phyloP scores from a whole-genome alignment of 2,113 vertebrate species.

The Nerophis ophidion region DNA sequence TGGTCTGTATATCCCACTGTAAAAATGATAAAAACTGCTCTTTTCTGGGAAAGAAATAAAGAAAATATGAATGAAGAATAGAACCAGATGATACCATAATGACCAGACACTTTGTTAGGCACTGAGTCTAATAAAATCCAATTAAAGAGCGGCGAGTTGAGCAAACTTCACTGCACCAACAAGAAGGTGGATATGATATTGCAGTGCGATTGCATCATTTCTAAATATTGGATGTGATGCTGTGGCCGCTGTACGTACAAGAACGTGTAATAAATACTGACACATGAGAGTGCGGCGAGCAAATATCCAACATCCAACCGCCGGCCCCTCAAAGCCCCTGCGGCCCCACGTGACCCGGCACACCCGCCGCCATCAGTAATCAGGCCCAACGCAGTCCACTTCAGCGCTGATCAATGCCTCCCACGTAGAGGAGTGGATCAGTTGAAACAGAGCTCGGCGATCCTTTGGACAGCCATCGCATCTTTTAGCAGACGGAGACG shows the following conservation, averaged over 20 bases:
- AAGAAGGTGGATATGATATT: constrained; percentile 6
- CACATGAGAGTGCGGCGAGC: constrained; percentile 46
- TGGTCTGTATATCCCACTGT: too few species aligned
- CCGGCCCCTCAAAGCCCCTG: background rate
- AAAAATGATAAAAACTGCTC: too few species aligned
- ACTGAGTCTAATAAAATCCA: too few species aligned
- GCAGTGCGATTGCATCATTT: constrained; percentile 20
- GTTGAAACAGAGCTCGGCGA: constrained; percentile 40
- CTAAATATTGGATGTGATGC: constrained; percentile 6
- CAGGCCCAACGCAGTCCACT: constrained; percentile 64
- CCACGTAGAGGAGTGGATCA: constrained; percentile 52
- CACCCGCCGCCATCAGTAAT: constrained; percentile 65
- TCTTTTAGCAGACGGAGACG: constrained; percentile 32
- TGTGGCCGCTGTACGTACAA: constrained; percentile 28
- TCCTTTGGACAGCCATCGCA: constrained; percentile 45
- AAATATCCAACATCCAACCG: background rate
- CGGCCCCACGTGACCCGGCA: constrained; percentile 48
- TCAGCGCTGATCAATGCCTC: constrained; percentile 66
- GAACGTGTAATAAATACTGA: constrained; percentile 52
- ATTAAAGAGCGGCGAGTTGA: too few species aligned
- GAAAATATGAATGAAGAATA: too few species aligned
- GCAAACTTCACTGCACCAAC: too few species aligned
- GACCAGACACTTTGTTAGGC: too few species aligned
- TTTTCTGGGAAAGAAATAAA: too few species aligned
- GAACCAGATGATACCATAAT: too few species aligned